Base-by-base conservation (phyloP, 2,888 invertebrate genomes). In the Glaucopsyche alexis region DNA sequence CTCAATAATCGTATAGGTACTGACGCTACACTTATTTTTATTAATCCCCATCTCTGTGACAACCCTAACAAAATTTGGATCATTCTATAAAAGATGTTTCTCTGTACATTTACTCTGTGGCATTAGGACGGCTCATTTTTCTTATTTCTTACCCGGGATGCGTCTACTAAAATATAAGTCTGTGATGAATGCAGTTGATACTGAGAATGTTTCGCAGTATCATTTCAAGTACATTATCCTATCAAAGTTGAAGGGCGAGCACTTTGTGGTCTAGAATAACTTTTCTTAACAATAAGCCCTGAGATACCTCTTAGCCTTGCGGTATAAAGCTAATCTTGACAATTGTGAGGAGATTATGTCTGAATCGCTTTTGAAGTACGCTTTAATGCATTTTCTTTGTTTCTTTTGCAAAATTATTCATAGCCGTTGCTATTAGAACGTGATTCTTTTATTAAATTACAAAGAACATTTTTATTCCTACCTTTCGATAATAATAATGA, bases 181-280 rank as follows among this genome's bases (percentile, higher is more conserved):
- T 60, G 60, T 60, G 60, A 60, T 60, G 38, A 52, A 67, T 67
- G 52, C 52, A 45, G 60, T 72, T 72, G 50, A 72, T 72, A 42
- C 47, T n/a, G 14, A 42, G 71, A 71, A 60, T 72, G 77, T 82
- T 79, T 78, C 80, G 83, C 83, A 78, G 77, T 78, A 74, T 72
- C 75, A 75, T 74, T 75, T 74, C 72, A 77, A 76, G 73, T 75
- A 74, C 74, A 76, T 74, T 75, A 78, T 74, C 75, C 74, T 72
- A 72, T 72, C 72, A 72, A 72, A 72, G 72, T 67, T 67, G 66
- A 72, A 50, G 52, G 40, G 50, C 65, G 42, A 52, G 66, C 72
- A 66, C 72, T 72, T 66, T 72, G 50, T 16, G 66, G 72, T 52
- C 50, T 47, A 73, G 47, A 73, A 73, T 69, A 55, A 70, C 70